phyloP scores from a whole-genome alignment of 2,888 invertebrate species.

The Cheilosia grossa region DNA sequence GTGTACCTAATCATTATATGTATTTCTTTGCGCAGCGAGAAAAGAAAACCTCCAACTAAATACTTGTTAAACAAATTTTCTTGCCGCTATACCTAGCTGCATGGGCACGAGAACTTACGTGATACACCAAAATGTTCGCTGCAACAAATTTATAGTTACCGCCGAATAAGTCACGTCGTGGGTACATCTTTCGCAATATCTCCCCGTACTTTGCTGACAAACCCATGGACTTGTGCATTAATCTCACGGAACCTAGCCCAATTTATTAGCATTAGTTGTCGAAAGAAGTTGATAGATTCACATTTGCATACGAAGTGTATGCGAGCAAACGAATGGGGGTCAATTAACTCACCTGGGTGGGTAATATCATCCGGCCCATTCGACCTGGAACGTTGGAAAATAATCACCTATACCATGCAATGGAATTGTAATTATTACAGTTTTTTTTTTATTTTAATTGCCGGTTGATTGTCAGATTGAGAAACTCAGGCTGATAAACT shows the following conservation, averaged over 20 bases:
- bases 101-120: conserved; percentile 20
- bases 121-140: conserved; percentile 29
- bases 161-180: conserved; percentile 58
- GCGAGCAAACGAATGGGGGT: conserved; percentile 37
- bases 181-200: conserved; percentile 55
- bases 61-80: conserved; percentile 23
- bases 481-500: conserved; percentile 50
- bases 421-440: conserved; percentile 56
- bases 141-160: conserved; percentile 34
- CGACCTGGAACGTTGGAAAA: conserved; percentile 48
- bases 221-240: conserved; percentile 54
- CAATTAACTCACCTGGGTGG: conserved; percentile 70
- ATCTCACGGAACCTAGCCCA: conserved; percentile 50
- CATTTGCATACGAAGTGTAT: conserved; percentile 20
- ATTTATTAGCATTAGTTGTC: conserved; percentile 48
- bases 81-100: neutral
- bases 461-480: conserved; percentile 54
- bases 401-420: conserved; percentile 60
- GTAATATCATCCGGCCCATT: conserved; percentile 59
- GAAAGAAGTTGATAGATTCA: conserved; percentile 40
- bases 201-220: conserved; percentile 31
- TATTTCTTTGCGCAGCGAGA: conserved; percentile 12
- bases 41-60: conserved; percentile 6
- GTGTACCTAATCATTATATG: conserved; percentile 17
- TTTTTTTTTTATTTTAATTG: conserved; percentile 44